Percentiles rank a stretch among this genome's conserved stretches.
phyloP scores from a whole-genome alignment of 2,797 vertebrate genomes.

The Chloroceryle inda region DNA sequence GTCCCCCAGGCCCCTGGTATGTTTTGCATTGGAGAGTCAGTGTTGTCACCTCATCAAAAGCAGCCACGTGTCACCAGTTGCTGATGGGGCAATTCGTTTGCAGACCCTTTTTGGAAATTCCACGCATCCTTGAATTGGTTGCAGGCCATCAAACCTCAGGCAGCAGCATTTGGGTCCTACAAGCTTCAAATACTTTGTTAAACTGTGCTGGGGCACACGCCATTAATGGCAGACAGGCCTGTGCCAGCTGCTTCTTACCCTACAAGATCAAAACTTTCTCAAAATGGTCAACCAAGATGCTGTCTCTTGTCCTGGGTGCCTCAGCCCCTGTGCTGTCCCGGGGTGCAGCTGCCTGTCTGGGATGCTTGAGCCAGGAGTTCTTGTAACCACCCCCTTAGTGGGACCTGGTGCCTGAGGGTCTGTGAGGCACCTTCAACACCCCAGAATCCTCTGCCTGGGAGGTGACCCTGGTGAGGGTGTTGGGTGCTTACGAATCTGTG shows the following conservation, averaged over 20 bases:
- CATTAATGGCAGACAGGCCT: not conserved
- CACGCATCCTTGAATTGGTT: not conserved
- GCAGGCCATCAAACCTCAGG: not conserved
- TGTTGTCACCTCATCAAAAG: not conserved
- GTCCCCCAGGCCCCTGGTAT: accelerated
- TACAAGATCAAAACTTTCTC: not conserved
- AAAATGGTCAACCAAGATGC: not conserved
- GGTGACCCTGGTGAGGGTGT: not conserved
- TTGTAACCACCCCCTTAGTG: not conserved
- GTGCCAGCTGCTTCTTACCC: not conserved
- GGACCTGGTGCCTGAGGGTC: not conserved
- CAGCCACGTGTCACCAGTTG: not conserved
- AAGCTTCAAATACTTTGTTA: not conserved
- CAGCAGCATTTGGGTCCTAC: not conserved
- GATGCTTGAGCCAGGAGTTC: not conserved
- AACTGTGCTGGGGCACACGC: not conserved
- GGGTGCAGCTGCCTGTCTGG: not conserved
- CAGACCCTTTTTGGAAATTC: not conserved
- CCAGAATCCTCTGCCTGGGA: not conserved
- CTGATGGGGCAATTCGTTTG: not conserved
- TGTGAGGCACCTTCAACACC: not conserved
- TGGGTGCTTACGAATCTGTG: not conserved
- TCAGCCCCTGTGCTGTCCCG: not conserved
- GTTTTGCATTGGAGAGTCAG: not conserved
- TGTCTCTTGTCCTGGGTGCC: not conserved